phyloP scores from a whole-genome alignment of 2,888 invertebrate species.

The Galerucella nymphaeae region DNA sequence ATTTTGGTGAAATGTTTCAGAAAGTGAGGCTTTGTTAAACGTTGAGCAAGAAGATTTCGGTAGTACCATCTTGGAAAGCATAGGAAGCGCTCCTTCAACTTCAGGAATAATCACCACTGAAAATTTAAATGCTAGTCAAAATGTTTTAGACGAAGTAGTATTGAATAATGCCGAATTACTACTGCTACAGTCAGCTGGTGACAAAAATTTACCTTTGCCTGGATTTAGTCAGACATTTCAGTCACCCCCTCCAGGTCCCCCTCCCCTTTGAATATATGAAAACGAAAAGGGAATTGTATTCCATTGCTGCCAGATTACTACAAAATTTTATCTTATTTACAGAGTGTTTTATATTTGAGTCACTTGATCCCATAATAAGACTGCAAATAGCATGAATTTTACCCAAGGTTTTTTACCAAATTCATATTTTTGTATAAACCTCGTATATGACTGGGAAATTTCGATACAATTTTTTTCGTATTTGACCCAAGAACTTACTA shows the following conservation, averaged over 20 bases:
- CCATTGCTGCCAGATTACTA: not conserved
- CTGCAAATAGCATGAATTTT: too few species aligned
- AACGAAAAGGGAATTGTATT: not conserved
- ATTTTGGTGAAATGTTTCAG: slow-evolving; percentile 7
- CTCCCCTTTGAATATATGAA: slow-evolving; percentile 21
- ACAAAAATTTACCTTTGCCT: slow-evolving; percentile 63
- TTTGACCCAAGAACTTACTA: too few species aligned
- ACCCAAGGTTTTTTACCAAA: too few species aligned
- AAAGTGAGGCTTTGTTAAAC: slow-evolving; percentile 3
- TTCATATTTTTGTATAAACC: too few species aligned
- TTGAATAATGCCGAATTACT: slow-evolving; percentile 55
- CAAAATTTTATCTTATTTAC: not conserved
- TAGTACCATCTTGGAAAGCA: slow-evolving; percentile 55
- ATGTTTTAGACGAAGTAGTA: slow-evolving; percentile 44
- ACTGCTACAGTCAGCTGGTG: slow-evolving; percentile 56
- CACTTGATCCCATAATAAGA: too few species aligned
- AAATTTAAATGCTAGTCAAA: slow-evolving; percentile 44
- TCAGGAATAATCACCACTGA: slow-evolving; percentile 38
- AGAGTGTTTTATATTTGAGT: too few species aligned
- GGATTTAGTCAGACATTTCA: slow-evolving; percentile 67
- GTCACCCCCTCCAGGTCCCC: slow-evolving; percentile 53
- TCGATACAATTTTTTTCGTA: too few species aligned
- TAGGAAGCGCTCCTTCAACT: slow-evolving; percentile 38
- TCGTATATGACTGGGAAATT: too few species aligned
- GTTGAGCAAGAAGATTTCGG: slow-evolving; percentile 37